Base-by-base conservation (phyloP, 2,797 vertebrate species). In the Sitta carolinensis region DNA sequence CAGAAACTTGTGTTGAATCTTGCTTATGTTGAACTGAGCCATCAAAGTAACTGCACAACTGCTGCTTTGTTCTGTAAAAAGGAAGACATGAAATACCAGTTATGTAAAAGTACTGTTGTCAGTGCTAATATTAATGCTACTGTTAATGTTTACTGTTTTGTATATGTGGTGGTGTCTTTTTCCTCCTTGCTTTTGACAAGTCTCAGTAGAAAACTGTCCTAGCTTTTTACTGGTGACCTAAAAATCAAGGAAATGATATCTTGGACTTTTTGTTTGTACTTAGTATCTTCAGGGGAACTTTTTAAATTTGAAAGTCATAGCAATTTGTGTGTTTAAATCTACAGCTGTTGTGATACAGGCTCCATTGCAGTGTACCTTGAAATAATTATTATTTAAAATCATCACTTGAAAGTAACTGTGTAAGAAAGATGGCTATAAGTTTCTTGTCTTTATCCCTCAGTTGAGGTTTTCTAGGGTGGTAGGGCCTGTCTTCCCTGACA, bases 21-120 rank as follows among this genome's bases (percentile, higher is more conserved):
- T 78, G 23, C 27, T 64, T 2, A 1, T 21, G 17, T 43, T 64
- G 64, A 42, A 48, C 34, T 62, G 67, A 78, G 47, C 57, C n/a
- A 1, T 40, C 0, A 0, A 17, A 21, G 68, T 66, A 23, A 32
- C 62, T 74, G 54, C 26, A 7, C 19, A 58, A 17, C 55, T 70
- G 18, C 32, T 48, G 15, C 57, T 58, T 55, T 36, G 4, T 27
- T 43, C 38, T 74, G 25, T 81, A 32, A 75, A 64, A 84, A 23
- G 27, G 50, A 57, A 52, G 19, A 57, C 58, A 84, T 59, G 54
- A 86, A 93, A 58, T 73, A 30, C 15, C 47, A 40, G 4, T 64
- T 7, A 7, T 19, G 9, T 67, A 40, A 40, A 70, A 70, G 30
- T 64, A 25, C 11, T 32, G 3, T 61, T 79, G 61, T 40, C 52